Evolutionary conservation across 2,888 invertebrate genomes (phyloP), one percentile per base, ranked within the genome.

Genomic region (Drosophila emarginata): DNA sequence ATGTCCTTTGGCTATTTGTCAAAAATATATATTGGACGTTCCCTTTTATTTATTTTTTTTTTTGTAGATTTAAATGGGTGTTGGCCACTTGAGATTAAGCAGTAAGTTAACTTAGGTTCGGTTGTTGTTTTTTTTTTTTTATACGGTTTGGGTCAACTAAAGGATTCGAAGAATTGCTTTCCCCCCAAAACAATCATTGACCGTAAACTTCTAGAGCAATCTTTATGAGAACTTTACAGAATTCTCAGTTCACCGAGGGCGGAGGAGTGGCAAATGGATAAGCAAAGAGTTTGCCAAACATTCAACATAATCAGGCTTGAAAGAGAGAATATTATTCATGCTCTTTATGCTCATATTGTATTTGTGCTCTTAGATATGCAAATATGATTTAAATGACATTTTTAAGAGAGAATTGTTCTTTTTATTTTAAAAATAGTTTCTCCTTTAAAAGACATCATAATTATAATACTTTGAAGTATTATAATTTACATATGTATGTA

Each of bases 1-100:
- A 84, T 70, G 75, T 67, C 81, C 81, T 84, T 87, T 84, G 79
- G 77, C 79, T 77, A 84, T 87, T 82, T 82, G 87, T 84, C 81
- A 82, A 87, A 80, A 77, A 87, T 67, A 71, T 67, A 71, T 80
- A 72, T 61, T 54, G 67, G 45, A 45, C 45, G 45, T 45, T 45
- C 45, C 45, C 45, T 67, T 62, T 67, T 72, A 54, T 52, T 66
- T 39, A 32, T 40, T 67, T 37, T 56, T 61, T 59, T 52, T 52
- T 59, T 32, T 56, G 45, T 77, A 61, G 69, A 63, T 74, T 72
- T 53, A 70, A 76, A 68, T 76, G 80, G 80, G 80, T 80, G 87
- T 85, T 82, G 80, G 80, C 74, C 72, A 79, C 59, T 72, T 81
- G 67, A 61, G 45, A 45, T 45, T 45, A 45, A 21, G 77, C 53